Base-by-base conservation (phyloP, 1,140 invertebrate species). In the Bursaphelenchus mucronatus region DNA sequence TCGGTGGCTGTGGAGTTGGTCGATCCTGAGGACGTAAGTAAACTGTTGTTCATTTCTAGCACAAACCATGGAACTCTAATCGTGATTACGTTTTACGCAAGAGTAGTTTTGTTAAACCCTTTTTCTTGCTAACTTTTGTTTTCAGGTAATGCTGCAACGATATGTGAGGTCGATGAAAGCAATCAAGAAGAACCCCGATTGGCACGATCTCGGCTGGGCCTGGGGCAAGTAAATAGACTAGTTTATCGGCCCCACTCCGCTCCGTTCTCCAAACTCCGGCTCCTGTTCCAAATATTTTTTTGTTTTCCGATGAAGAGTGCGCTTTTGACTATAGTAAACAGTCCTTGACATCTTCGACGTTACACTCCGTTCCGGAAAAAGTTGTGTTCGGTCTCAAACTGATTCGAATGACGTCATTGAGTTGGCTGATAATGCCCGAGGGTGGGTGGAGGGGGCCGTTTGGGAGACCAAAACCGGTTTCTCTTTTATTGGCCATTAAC, bases 131-230 rank as follows among this genome's bases (percentile, higher is more conserved):
- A n/a, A 44, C 17, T 11, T 6, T 59, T 17, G 11, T 43, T 13
- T 59, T 59, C 30, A 59, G 57, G 11, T 17, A 13, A 11, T 43
- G 11, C 19, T 59, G 11, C 57, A 13, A 17, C 57, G 57, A 59
- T 17, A n/a, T 17, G 21, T 59, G 19, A 39, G 57, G 3, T 59
- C 57, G 40, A 44, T n/a, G 19, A 39, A 59, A 39, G 13, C 41
- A 44, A 17, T 13, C 11, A 59, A 59, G 40, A 59, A 54, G 21
- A n/a, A 54, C 52, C 15, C 39, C 11, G 19, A 54, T 11, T 54
- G 52, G 52, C 15, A 54, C 21, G 52, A 54, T 54, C 52, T 54
- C 21, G 52, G 52, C 39, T 54, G 19, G 52, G 52, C 21, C 11
- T 54, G 13, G 52, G 10, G 19, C 21, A 30, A 30, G 21, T 13